Evolutionary conservation across 2,888 invertebrate genomes (phyloP), one percentile per base, ranked within the genome.

Genomic region (Epirrhoe alternata): DNA sequence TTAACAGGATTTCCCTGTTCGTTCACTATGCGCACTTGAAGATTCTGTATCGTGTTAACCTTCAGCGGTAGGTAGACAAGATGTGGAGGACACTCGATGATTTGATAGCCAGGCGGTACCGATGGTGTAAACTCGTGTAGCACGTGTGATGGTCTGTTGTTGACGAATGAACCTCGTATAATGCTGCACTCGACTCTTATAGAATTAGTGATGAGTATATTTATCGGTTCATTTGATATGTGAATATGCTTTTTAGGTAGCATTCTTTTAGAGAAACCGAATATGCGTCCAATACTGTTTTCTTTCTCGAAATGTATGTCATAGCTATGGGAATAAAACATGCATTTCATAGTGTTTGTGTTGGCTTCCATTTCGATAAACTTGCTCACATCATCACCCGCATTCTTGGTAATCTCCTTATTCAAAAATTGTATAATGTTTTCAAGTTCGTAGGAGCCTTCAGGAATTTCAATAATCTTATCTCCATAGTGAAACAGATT

Each of bases 121-220:
- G 61, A 12, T 66, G 61, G 52, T 31, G 52, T n/a, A 52, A 52
- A 52, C 14, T 52, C 52, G 24, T 68, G 68, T 35, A 68, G 31
- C 30, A 68, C 61, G 33, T 62, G 64, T 8, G 61, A 58, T 16
- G 68, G 55, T 14, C 30, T 54, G 45, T 64, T 62, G 57, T 68
- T 68, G 42, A 68, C 51, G 42, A 68, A 68, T 68, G 68, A 68
- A 0, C 68, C 68, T 54, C 54, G 53, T 2, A 62, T 55, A n/a
- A 68, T 68, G 10, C 50, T 68, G 6, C 68, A 68, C 10, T 68
- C 68, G 55, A 68, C 55, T 68, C 68, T 69, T 69, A 65, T 68
- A 64, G 61, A 35, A 10, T 64, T 68, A 1, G 61, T 68, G 7
- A 66, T 58, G 35, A 69, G 61, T 16, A 64, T n/a, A 52, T 69